Evolutionary conservation across 2,113 vertebrate species (phyloP).

Genomic region (Dicerorhinus sumatrensis): DNA sequence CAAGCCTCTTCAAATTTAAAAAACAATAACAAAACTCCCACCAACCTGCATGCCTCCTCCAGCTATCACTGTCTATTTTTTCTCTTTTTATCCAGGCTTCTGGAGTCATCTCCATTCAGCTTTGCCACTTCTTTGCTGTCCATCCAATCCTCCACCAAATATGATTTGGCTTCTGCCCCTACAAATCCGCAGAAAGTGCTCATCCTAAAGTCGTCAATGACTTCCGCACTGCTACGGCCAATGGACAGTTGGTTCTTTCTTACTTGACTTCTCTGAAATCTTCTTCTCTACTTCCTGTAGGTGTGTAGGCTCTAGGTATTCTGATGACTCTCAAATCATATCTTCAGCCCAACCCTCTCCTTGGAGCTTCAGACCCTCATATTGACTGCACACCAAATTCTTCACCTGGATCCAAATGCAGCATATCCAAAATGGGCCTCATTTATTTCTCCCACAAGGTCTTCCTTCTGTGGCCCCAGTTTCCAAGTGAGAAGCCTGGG

Average conservation of each 20-base stretch:
- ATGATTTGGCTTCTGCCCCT: neutral
- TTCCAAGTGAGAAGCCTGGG: neutral
- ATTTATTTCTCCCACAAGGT: neutral
- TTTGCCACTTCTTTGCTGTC: neutral
- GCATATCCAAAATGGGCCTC: neutral
- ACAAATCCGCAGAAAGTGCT: neutral
- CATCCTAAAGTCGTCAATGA: neutral
- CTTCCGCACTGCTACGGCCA: neutral
- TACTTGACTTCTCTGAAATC: neutral
- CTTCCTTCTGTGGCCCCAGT: neutral
- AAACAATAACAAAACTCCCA: neutral
- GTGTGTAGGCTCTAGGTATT: neutral
- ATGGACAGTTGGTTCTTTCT: neutral
- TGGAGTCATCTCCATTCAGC: neutral
- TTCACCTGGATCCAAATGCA: neutral
- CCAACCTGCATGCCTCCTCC: neutral
- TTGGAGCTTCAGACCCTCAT: neutral
- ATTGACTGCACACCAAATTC: neutral
- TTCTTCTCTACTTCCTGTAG: neutral
- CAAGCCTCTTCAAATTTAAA: conserved; percentile 24
- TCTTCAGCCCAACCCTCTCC: neutral
- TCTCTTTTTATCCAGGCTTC: neutral
- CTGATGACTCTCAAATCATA: neutral
- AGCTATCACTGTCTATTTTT: neutral
- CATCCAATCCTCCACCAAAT: neutral